Base-by-base conservation (phyloP, 2,797 vertebrate species). In the Labroides dimidiatus region DNA sequence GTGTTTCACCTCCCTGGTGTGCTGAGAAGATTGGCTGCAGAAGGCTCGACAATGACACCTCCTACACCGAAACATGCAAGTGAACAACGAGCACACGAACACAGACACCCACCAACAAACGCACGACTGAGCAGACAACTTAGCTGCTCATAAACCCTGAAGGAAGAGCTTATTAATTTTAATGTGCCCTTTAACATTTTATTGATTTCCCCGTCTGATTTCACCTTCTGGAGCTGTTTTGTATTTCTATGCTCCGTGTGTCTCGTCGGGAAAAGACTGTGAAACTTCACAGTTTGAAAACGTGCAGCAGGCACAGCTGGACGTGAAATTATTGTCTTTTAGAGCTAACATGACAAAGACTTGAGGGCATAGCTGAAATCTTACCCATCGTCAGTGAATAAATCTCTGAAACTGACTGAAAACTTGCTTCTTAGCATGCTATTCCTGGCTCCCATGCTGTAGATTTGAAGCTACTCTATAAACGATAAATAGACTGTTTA, bases 11-110 rank as follows among this genome's bases (percentile, higher is more conserved):
- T 84, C 80, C 84, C 82, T 75, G 82, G 80, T 77, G 84, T 63
- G 78, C 73, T 49, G 77, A 76, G 80, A 87, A 78, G 85, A 86
- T 77, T 84, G 89, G 86, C 87, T 68, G 84, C 86, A 91, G 85
- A 84, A 91, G 85, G 85, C 85, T 90, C 69, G 73, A 85, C 81
- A 84, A 84, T 66, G 84, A 91, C 92, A 92, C 92, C 91, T 92
- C 92, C 92, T 64, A 93, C 92, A 85, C 82, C 21, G 41, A 83
- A 78, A 84, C 84, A 81, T 78, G 85, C 85, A 88, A 90, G 84
- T 84, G 86, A 91, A 77, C 88, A 89, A 84, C 57, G 8, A 74
- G 78, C 75, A 51, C 77, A 69, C 36, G 30, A 60, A 44, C 68
- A 71, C 81, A 69, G 62, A 80, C 83, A 24, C 84, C 67, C 82